Evolutionary conservation across 2,113 vertebrate species (phyloP), one percentile per base, ranked within the genome.

Genomic region (Galeopterus variegatus): DNA sequence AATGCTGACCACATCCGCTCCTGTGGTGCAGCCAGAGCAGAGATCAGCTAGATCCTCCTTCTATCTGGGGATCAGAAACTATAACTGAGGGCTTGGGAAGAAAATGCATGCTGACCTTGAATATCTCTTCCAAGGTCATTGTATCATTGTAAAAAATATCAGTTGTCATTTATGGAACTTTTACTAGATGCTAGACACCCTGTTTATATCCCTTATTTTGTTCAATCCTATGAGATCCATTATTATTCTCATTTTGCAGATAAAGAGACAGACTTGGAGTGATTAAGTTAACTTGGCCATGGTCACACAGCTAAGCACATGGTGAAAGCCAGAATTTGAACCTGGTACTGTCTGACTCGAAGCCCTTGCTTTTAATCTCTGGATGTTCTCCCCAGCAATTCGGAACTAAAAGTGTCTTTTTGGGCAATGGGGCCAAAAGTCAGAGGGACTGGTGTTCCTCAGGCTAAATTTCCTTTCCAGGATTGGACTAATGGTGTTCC

Each of bases 101-200:
- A 88, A 97, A 96, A 94, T 54, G 91, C 33, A 75, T 54, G 50
- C 31, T 93, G 64, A 96, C 95, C 88, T 96, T 97, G 93, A 96
- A 31, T 50, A 9, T 69, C 69, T 88, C 79, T 81, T 79, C 19
- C 86, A 96, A 95, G 92, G 91, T 94, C 83, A 94, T 17, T 82
- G 28, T 19, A 88, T 94, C 83, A 94, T 17, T 82, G 28, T 19
- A 88, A 90, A 67, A 87, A 87, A 96, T 28, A 79, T 72, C 36
- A 73, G 33, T 60, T 45, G 21, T 90, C 19, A 50, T 65, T 89
- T 89, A 86, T 10, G 64, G 41, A 73, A 85, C 4, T 45, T 85
- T 76, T 81, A 81, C 33, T 65, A 80, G 33, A 62, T 84, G 7
- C 24, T 65, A 50, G 60, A 14, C 3, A 31, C 2, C 6, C 41